Base-by-base conservation (phyloP, 2,888 invertebrate genomes). In the Cryptosula pallasiana region DNA sequence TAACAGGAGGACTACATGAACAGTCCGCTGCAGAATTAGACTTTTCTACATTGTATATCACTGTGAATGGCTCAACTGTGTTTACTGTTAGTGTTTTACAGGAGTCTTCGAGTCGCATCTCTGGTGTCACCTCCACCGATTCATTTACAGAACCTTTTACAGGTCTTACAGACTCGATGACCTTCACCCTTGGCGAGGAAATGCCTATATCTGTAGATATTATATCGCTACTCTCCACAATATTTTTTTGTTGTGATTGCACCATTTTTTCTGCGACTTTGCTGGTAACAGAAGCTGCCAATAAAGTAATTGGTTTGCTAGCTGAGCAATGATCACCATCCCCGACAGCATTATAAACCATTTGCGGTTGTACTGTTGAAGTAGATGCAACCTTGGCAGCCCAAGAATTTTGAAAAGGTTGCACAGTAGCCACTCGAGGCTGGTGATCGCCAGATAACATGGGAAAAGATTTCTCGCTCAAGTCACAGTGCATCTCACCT, bases 381-480 rank as follows among this genome's bases (percentile, higher is more conserved):
- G 45, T 45, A 13, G 45, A 45, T 13, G 45, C 45, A 5, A 45
- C 45, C 45, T 45, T 45, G 20, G 45, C 45, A 45, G 45, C 45
- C 45, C 45, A 45, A 20, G 45, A 45, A 45, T 20, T 45, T 13
- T 20, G 20, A 20, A 45, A 45, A 45, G 45, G 45, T 5, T 5
- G 20, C 45, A 45, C 45, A 5, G 20, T 45, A 20, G 45, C 45
- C 9, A 45, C 20, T 20, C 20, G 45, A 13, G 45, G 45, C 63
- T 63, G 25, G 63, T 63, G 63, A 63, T 63, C 63, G n/a, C 63
- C 63, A 29, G 63, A 63, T 5, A 45, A 20, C 20, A 20, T 45
- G 20, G 45, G 45, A 45, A 45, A 45, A 45, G 45, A 45, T 45
- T 45, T 45, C 45, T 45, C 45, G 20, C 45, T 13, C 5, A 45